phyloP scores from a whole-genome alignment of 2,888 invertebrate genomes.

The Drosophila picticornis region DNA sequence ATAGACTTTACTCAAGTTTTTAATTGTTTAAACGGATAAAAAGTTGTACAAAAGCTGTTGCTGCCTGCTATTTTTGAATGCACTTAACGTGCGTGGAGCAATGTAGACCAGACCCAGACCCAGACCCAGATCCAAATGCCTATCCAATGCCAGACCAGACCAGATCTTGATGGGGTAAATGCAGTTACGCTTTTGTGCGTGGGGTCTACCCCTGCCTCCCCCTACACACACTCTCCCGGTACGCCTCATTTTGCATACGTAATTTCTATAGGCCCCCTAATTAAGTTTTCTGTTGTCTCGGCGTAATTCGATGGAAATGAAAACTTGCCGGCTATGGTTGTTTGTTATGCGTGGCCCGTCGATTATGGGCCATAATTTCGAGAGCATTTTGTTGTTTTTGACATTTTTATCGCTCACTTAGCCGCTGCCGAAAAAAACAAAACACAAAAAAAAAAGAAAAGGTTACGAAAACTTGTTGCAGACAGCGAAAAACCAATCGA shows the following conservation, averaged over 20 bases:
- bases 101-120: conserved; percentile 33
- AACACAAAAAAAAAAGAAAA: conserved; percentile 40
- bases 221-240: neutral
- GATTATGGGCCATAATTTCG: conserved; percentile 69
- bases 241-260: conserved; percentile 61
- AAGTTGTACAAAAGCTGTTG: conserved; percentile 46
- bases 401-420: conserved; percentile 79
- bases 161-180: conserved; percentile 30
- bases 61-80: conserved; percentile 37
- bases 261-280: conserved; percentile 53
- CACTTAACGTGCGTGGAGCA: conserved; percentile 38
- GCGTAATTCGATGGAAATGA: conserved; percentile 61
- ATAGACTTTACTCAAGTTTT: conserved; percentile 44
- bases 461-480: conserved; percentile 61
- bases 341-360: conserved; percentile 66
- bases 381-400: conserved; percentile 68
- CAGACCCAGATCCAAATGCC: conserved; percentile 16
- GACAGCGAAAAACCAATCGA: conserved; percentile 46
- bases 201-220: conserved; percentile 20
- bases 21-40: conserved; percentile 62
- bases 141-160: conserved; percentile 4
- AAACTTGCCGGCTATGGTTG: conserved; percentile 35
- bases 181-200: conserved; percentile 39
- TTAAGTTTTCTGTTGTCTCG: conserved; percentile 62
- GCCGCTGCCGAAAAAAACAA: conserved; percentile 48